Evolutionary conservation across 2,113 vertebrate genomes (phyloP).

Genomic region (Ornithorhynchus anatinus): DNA sequence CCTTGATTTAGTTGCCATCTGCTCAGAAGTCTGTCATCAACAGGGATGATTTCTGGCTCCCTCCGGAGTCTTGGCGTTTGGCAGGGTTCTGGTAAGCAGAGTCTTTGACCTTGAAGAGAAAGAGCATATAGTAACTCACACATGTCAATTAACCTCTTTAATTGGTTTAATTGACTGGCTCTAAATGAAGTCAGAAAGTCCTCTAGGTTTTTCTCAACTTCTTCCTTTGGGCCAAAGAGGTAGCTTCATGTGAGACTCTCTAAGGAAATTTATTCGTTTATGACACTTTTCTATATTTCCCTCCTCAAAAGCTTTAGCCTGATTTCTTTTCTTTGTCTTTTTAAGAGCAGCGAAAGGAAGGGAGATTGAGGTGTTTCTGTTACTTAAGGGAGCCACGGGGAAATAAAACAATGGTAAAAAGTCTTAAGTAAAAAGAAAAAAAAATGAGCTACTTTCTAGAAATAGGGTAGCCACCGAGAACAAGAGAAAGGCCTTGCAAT

Average conservation of each 20-base stretch:
- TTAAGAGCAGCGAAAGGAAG: fast-evolving
- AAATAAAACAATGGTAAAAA: background rate
- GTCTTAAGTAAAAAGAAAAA: background rate
- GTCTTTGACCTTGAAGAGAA: conserved; percentile 73
- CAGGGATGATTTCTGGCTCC: conserved; percentile 70
- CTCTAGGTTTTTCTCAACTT: conserved; percentile 26
- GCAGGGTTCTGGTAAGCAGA: conserved; percentile 67
- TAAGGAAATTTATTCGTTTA: conserved; percentile 35
- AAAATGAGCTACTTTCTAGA: background rate
- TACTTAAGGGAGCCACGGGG: background rate
- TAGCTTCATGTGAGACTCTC: conserved; percentile 5
- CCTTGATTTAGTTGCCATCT: conserved; percentile 79
- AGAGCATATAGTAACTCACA: conserved; percentile 53
- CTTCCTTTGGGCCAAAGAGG: background rate
- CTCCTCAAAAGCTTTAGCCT: background rate
- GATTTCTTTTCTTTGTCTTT: background rate
- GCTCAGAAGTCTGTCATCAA: conserved; percentile 72
- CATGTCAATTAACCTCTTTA: conserved; percentile 58
- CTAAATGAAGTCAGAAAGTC: conserved; percentile 27
- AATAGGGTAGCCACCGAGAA: background rate
- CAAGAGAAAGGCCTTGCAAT: conserved; percentile 8
- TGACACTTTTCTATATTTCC: conserved; percentile 15
- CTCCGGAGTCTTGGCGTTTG: conserved; percentile 67
- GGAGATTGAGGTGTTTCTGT: background rate
- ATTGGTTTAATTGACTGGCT: conserved; percentile 56